phyloP scores from a whole-genome alignment of 2,888 invertebrate species.

The Acleris laterana region DNA sequence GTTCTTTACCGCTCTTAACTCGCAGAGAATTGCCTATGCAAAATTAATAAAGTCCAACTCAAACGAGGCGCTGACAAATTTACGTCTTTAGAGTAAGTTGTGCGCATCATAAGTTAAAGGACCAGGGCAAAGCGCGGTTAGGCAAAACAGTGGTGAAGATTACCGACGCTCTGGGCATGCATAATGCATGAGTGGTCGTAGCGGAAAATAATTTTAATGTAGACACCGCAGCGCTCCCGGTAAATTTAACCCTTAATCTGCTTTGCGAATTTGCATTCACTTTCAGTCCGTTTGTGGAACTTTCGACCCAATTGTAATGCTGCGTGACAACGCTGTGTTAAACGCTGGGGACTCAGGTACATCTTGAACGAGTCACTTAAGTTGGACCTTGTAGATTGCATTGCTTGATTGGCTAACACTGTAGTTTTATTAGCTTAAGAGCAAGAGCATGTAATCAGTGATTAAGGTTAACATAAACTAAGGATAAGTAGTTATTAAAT shows the following conservation, averaged over 20 bases:
- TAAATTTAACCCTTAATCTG: slow-evolving; percentile 43
- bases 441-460: too few species aligned
- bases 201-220: slow-evolving; percentile 54
- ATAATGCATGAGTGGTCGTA: slow-evolving; percentile 56
- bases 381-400: too few species aligned
- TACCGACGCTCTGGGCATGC: slow-evolving; percentile 48
- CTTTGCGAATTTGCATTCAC: slow-evolving; percentile 40
- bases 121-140: neutral
- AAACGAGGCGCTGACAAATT: slow-evolving; percentile 17
- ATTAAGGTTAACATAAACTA: too few species aligned
- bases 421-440: too few species aligned
- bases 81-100: neutral
- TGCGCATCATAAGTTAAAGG: slow-evolving; percentile 1
- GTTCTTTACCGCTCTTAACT: slow-evolving; percentile 19
- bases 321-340: slow-evolving; percentile 10
- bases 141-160: slow-evolving; percentile 40
- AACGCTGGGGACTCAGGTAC: neutral
- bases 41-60: slow-evolving; percentile 24
- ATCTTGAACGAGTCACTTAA: too few species aligned
- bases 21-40: slow-evolving; percentile 24
- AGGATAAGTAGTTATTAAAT: too few species aligned
- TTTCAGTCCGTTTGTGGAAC: slow-evolving; percentile 31
- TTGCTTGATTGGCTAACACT: too few species aligned
- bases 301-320: slow-evolving; percentile 6
- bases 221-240: slow-evolving; percentile 33